A percentile compares a stretch with the other conserved stretches of the same genome.
Conservation (phyloP, 2,113 vertebrate species). For the Serilophus lunatus region DNA sequence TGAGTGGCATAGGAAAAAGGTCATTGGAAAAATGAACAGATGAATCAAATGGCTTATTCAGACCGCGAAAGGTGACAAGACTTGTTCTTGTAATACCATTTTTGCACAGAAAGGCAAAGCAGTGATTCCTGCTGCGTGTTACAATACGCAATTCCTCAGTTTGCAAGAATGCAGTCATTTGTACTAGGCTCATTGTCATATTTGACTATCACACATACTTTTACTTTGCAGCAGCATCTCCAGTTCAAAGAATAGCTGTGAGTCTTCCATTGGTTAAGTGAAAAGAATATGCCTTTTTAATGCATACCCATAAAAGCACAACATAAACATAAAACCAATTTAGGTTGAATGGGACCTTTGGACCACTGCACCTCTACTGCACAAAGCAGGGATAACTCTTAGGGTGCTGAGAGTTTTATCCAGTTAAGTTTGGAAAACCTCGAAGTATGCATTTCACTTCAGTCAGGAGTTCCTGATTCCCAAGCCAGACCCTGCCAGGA, state of each 20-base stretch:
- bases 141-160: neutral
- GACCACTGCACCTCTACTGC: neutral
- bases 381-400: neutral
- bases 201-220: neutral
- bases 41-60: neutral
- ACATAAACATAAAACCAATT: neutral
- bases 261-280: neutral
- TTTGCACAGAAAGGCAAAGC: neutral
- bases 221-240: neutral
- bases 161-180: neutral
- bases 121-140: neutral
- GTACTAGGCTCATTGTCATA: neutral
- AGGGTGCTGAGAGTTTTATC: neutral
- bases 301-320: neutral
- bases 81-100: neutral
- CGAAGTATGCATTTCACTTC: neutral
- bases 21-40: neutral
- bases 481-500: neutral
- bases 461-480: neutral
- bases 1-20: neutral
- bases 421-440: neutral
- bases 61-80: neutral
- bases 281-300: neutral
- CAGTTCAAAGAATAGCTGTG: neutral
- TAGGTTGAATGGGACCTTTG: neutral